phyloP scores from a whole-genome alignment of 2,797 vertebrate species.

The Phalloptychus januarius region DNA sequence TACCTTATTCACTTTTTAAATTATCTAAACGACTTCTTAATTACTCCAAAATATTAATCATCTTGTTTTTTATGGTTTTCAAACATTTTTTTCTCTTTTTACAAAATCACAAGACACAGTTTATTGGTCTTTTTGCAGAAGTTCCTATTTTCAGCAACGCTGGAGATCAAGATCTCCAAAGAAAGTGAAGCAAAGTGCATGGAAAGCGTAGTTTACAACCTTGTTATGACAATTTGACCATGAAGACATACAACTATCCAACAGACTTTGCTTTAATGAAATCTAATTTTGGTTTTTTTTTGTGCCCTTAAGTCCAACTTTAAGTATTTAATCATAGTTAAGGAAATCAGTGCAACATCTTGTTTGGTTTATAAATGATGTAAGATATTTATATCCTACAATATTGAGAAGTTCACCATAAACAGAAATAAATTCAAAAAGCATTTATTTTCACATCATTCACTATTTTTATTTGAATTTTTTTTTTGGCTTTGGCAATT shows the following conservation, averaged over 20 bases:
- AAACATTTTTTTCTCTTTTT: neutral
- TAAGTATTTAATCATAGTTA: neutral
- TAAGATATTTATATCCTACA: neutral
- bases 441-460: slow-evolving; percentile 9
- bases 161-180: slow-evolving; percentile 6
- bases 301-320: neutral
- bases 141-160: neutral
- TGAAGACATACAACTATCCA: neutral
- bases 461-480: neutral
- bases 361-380: slow-evolving; percentile 8
- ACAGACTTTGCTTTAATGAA: neutral
- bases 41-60: slow-evolving; percentile 1
- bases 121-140: neutral
- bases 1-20: neutral
- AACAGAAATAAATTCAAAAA: neutral
- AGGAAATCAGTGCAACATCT: neutral
- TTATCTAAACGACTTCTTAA: neutral
- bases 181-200: neutral
- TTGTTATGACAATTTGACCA: neutral
- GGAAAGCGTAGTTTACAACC: neutral
- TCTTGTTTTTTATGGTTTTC: neutral
- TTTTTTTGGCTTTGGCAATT: slow-evolving; percentile 21
- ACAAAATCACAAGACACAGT: slow-evolving; percentile 1
- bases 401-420: neutral
- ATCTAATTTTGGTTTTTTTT: neutral